Conservation (phyloP, 1,140 invertebrate species). For the Dendrolimus punctatus region DNA sequence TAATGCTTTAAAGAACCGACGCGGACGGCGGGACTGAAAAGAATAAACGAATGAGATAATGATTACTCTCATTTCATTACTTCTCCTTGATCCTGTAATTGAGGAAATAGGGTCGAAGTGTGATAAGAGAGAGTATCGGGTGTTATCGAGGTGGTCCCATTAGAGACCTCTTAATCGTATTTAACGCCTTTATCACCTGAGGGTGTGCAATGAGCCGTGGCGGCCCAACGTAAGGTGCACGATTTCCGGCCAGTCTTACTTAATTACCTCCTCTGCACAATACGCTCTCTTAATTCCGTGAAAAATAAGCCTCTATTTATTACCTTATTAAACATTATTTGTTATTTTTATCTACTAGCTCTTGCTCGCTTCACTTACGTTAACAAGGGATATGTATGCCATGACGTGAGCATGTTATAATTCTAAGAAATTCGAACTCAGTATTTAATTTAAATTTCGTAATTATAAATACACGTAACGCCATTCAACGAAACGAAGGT, state of each 20-base stretch:
- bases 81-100: slow-evolving; percentile 64
- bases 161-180: slow-evolving; percentile 55
- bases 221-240: slow-evolving; percentile 28
- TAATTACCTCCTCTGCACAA: slow-evolving; percentile 7
- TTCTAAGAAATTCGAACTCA: too few relatives aligned
- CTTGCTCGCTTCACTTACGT: too few relatives aligned
- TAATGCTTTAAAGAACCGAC: slow-evolving; percentile 54
- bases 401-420: too few relatives aligned
- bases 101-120: slow-evolving; percentile 60
- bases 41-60: slow-evolving; percentile 63
- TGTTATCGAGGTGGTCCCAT: slow-evolving; percentile 41
- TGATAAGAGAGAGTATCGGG: slow-evolving; percentile 51
- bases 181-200: slow-evolving; percentile 59
- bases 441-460: too few relatives aligned
- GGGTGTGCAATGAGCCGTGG: slow-evolving; percentile 48
- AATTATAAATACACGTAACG: too few relatives aligned
- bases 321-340: too few relatives aligned
- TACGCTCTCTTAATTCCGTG: slow-evolving; percentile 10
- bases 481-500: too few relatives aligned
- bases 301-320: slow-evolving; percentile 10
- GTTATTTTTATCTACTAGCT: too few relatives aligned
- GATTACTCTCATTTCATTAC: slow-evolving; percentile 69
- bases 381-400: too few relatives aligned
- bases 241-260: slow-evolving; percentile 11
- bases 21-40: slow-evolving; percentile 36